A percentile compares a stretch with the other conserved stretches of the same genome.
phyloP scores from a whole-genome alignment of 2,797 vertebrate species.

The Zenarchopterus dispar region DNA sequence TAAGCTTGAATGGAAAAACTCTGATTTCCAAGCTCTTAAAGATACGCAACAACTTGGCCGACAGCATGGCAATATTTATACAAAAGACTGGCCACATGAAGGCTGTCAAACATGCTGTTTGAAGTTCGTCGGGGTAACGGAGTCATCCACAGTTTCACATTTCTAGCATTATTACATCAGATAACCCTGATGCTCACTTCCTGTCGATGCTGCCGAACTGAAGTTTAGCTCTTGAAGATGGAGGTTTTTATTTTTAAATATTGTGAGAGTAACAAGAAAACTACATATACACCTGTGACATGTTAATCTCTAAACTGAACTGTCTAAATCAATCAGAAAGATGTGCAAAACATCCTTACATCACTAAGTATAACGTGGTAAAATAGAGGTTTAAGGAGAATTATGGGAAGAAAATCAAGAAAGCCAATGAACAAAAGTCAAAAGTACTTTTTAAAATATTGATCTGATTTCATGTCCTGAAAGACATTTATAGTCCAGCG shows the following conservation, averaged over 20 bases:
- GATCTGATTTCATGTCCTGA: neutral
- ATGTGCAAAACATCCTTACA: no score
- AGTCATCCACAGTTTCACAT: no score
- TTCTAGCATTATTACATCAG: no score
- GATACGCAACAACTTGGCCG: no score
- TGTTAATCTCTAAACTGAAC: no score
- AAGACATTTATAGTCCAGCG: neutral
- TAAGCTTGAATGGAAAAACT: no score
- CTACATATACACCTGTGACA: neutral
- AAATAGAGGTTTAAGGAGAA: neutral
- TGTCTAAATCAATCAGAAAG: no score
- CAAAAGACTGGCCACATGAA: no score
- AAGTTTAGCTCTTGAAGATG: neutral
- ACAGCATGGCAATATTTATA: no score
- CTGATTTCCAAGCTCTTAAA: no score
- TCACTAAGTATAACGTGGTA: neutral
- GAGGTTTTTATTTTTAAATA: neutral
- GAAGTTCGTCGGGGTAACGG: no score
- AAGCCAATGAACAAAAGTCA: neutral
- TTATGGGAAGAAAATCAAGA: neutral
- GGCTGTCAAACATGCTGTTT: no score
- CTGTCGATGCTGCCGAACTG: neutral
- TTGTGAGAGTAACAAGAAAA: constrained; percentile 5
- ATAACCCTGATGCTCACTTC: neutral
- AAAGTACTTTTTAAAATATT: neutral